phyloP scores from a whole-genome alignment of 2,888 invertebrate species.

The Watsonalla cultraria region DNA sequence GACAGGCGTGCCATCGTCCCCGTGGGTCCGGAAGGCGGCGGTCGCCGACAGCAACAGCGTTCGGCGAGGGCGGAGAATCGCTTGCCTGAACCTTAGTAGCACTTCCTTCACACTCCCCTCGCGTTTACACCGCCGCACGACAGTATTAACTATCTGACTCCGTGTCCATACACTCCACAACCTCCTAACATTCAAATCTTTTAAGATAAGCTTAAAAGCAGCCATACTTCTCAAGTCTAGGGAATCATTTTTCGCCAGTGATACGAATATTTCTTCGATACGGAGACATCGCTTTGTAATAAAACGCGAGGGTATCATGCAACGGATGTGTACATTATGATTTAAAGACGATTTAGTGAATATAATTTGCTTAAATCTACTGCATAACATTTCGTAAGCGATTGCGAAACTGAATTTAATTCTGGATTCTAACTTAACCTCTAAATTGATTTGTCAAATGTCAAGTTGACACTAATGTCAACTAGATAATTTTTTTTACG shows the following conservation, averaged over 20 bases:
- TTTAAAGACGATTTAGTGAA: conserved; percentile 28
- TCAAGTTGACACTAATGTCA: conserved; percentile 9
- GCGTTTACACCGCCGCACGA: conserved; percentile 52
- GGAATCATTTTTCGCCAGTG: conserved; percentile 22
- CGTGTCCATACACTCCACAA: conserved; percentile 60
- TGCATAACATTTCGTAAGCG: conserved; percentile 51
- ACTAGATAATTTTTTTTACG: no score
- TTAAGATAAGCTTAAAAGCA: conserved; percentile 46
- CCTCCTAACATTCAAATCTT: conserved; percentile 48
- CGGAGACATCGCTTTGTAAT: conserved; percentile 36
- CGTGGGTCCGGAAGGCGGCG: conserved; percentile 53
- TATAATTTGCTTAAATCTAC: conserved; percentile 46
- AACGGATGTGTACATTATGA: conserved; percentile 30
- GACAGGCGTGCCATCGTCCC: conserved; percentile 26
- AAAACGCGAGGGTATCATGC: conserved; percentile 27
- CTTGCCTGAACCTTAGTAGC: conserved; percentile 54
- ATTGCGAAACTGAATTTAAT: conserved; percentile 44
- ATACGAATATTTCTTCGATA: conserved; percentile 27
- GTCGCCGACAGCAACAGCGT: conserved; percentile 59
- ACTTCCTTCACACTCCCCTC: conserved; percentile 60
- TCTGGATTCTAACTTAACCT: conserved; percentile 41
- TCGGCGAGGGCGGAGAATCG: conserved; percentile 49
- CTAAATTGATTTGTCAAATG: conserved; percentile 15
- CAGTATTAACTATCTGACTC: conserved; percentile 44
- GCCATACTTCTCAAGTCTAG: conserved; percentile 37